A percentile compares a stretch with the other conserved stretches of the same genome.
phyloP scores from a whole-genome alignment of 2,113 vertebrate genomes.

The Rhinolophus sinicus region DNA sequence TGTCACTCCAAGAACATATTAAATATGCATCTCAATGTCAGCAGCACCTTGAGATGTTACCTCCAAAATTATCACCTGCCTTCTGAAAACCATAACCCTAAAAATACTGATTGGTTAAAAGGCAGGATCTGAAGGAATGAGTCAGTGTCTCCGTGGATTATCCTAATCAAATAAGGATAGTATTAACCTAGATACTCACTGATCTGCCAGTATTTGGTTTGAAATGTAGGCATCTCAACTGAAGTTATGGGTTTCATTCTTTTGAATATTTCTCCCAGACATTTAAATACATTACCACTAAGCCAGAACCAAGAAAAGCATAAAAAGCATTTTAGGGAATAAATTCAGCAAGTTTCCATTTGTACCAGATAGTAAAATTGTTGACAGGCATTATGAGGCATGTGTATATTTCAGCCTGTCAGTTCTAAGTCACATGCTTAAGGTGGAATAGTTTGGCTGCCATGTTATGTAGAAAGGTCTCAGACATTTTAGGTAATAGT shows the following conservation, averaged over 20 bases:
- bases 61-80: conserved; percentile 80
- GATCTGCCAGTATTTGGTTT: conserved; percentile 81
- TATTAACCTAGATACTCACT: conserved; percentile 78
- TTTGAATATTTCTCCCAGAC: conserved; percentile 82
- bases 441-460: neutral
- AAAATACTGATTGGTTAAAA: conserved; percentile 85
- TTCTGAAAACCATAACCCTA: conserved; percentile 83
- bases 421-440: neutral
- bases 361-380: conserved; percentile 81
- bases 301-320: conserved; percentile 80
- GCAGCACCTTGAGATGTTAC: conserved; percentile 76
- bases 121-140: conserved; percentile 80
- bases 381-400: conserved; percentile 75
- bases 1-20: conserved; percentile 70
- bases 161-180: conserved; percentile 82
- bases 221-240: conserved; percentile 86
- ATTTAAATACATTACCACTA: conserved; percentile 87
- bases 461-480: neutral
- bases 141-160: conserved; percentile 78
- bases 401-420: conserved; percentile 56
- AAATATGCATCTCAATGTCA: conserved; percentile 76
- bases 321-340: conserved; percentile 80
- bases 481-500: neutral
- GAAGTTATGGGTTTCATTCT: conserved; percentile 85
- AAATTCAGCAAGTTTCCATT: conserved; percentile 82